These are phyloP conservation scores for Heteronetta atricapilla DNA, from an alignment of 2,113 vertebrate species.

Conservation along the genomic window DNA sequence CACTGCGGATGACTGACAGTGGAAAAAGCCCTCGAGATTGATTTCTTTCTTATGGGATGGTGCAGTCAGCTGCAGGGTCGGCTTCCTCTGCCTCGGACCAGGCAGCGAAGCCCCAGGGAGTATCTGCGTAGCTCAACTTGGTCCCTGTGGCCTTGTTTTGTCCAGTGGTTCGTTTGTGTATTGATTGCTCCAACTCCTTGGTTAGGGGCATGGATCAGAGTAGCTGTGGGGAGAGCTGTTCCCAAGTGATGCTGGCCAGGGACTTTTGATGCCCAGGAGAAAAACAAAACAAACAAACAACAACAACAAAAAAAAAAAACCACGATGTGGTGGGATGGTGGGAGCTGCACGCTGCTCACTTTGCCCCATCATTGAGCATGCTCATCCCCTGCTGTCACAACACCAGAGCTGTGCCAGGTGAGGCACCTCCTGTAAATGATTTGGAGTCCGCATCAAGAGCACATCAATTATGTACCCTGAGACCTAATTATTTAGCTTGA, in stretches of 20 bases:
- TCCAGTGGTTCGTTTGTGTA: background rate
- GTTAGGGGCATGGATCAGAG: background rate
- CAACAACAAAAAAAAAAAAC: too few relatives aligned
- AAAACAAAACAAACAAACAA: background rate
- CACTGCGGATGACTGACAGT: background rate
- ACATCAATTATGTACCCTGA: slow-evolving; percentile 56
- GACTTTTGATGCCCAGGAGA: background rate
- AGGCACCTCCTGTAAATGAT: slow-evolving; percentile 47
- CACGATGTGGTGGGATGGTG: background rate
- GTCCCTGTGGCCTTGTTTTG: background rate
- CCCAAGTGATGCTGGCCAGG: background rate
- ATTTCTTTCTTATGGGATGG: slow-evolving; percentile 23
- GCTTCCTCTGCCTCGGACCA: background rate
- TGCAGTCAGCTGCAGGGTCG: background rate
- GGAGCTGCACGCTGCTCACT: background rate
- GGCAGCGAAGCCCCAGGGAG: background rate
- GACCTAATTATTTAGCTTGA: slow-evolving; percentile 67
- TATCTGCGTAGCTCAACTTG: background rate
- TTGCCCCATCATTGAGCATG: rapidly evolving
- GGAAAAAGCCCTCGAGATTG: background rate
- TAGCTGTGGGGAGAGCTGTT: background rate
- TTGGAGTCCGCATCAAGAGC: slow-evolving; percentile 53
- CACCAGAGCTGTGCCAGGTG: background rate
- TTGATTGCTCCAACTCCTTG: background rate
- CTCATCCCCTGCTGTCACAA: background rate